Conservation (phyloP, 2,888 invertebrate species). For the Heliconius aoede region DNA sequence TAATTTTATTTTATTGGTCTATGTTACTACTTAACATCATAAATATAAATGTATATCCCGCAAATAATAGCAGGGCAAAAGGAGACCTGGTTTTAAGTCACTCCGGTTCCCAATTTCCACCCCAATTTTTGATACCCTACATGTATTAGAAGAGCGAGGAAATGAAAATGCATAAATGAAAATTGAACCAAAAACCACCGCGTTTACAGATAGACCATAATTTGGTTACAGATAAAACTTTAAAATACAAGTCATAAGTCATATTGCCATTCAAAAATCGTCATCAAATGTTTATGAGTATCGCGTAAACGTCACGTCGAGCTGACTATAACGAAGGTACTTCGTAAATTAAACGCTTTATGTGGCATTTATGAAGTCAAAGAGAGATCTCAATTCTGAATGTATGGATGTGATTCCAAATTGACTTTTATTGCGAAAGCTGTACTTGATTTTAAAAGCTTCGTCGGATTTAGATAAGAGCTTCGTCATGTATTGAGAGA, state of each 20-base stretch:
- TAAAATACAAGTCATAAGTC: constrained; percentile 35
- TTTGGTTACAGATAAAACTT: constrained; percentile 22
- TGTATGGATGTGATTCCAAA: background rate
- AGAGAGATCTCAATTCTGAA: constrained; percentile 52
- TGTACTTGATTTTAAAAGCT: background rate
- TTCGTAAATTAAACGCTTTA: constrained; percentile 59
- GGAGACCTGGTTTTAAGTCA: background rate
- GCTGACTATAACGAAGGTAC: constrained; percentile 54
- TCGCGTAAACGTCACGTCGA: constrained; percentile 54
- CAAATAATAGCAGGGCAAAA: background rate
- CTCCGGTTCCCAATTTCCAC: background rate
- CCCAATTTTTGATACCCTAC: background rate
- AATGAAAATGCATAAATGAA: background rate
- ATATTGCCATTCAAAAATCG: constrained; percentile 35
- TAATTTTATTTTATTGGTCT: no score
- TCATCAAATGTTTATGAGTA: constrained; percentile 49
- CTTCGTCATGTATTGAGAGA: background rate
- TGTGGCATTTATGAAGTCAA: constrained; percentile 57
- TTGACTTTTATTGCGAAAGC: constrained; percentile 24
- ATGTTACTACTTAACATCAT: no score
- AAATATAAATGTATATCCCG: no score
- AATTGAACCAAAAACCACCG: background rate
- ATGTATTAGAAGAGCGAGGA: background rate
- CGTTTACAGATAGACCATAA: background rate
- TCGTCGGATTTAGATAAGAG: background rate